Base-by-base conservation (phyloP, 1,140 invertebrate genomes). In the Eriocheir sinensis region DNA sequence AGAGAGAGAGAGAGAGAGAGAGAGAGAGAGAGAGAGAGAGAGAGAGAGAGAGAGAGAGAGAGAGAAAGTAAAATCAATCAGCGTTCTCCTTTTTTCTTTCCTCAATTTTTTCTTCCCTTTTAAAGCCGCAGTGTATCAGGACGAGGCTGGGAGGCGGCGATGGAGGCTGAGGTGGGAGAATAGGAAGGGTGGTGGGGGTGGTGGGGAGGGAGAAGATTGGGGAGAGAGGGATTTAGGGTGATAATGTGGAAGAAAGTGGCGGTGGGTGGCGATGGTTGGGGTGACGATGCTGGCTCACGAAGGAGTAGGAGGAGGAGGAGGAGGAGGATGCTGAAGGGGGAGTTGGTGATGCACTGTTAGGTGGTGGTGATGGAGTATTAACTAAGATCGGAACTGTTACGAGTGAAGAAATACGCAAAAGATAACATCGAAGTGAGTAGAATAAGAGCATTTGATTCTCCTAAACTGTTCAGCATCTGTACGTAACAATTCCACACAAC, bases 1-100 rank as follows among this genome's bases (percentile, higher is more conserved):
- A 85, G 83, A 85, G 32, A 85, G 32, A 34, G 83, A 34, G 83
- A 85, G 83, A 34, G 83, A 72, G 60, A 72, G 60, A 38, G 85
- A 38, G 85, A 38, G 21, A 38, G 85, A 38, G 3, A 0, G n/a
- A 0, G 17, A 1, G 85, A 38, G 21, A 36, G 85, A 3, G 85
- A n/a, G 32, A 88, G 38, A 38, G 85, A 38, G 32, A 21, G 32
- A 34, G 15, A 34, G 83, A 85, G 83, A 34, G 32, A 90, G 89
- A 32, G 89, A 34, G 89, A 53, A 44, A 53, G 89, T 40, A 21
- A 86, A 38, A 86, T 41, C 15, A 41, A 86, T 86, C 34, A 86
- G 36, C 21, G 40, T n/a, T 21, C n/a, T 72, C n/a, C 27, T 72
- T 27, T 72, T 72, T 21, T 72, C n/a, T 21, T 21, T 72, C 21